Conservation (phyloP, 2,888 invertebrate genomes). For the Nipponacmea schrenckii region DNA sequence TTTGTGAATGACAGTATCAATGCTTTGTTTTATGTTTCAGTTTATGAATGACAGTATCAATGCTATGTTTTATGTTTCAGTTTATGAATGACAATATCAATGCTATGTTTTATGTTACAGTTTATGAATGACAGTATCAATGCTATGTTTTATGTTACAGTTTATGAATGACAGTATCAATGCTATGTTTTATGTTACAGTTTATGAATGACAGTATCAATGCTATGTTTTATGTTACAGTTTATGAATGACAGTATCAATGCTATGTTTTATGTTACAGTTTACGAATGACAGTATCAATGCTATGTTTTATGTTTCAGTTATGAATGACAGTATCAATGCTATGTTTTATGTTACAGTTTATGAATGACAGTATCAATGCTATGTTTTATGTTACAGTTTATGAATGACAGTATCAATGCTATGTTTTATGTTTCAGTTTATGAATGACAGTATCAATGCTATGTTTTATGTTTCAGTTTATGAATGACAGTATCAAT, state of each 20-base stretch:
- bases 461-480: constrained; percentile 49
- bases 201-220: constrained; percentile 30
- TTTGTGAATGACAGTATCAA: constrained; percentile 64
- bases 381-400: constrained; percentile 49
- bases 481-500: constrained; percentile 32
- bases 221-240: constrained; percentile 42
- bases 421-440: constrained; percentile 46
- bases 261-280: constrained; percentile 54
- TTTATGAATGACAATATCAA: constrained; percentile 64
- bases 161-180: constrained; percentile 64
- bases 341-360: constrained; percentile 53
- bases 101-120: constrained; percentile 54
- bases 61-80: constrained; percentile 41
- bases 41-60: no score
- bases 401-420: not conserved
- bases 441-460: constrained; percentile 64
- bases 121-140: constrained; percentile 30
- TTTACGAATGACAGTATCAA: constrained; percentile 29
- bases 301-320: constrained; percentile 41
- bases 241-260: constrained; percentile 64
- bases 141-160: constrained; percentile 42
- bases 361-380: constrained; percentile 57
- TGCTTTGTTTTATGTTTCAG: constrained; percentile 50
- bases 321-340: constrained; percentile 63
- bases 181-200: constrained; percentile 54